Conservation (phyloP, 2,888 invertebrate species). For the Malthinus flaveolus region DNA sequence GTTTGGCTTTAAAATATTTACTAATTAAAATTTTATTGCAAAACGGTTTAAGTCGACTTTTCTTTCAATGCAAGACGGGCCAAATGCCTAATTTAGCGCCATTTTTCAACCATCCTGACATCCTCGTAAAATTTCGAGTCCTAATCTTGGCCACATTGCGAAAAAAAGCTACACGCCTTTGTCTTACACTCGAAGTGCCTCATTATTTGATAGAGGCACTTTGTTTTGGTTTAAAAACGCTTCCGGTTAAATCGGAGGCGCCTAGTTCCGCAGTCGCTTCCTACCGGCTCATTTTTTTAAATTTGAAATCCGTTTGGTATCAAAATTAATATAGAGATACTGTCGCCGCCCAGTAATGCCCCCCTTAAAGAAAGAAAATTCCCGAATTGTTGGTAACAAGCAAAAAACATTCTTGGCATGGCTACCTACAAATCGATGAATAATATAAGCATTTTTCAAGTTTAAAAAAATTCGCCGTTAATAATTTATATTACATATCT, state of each 20-base stretch:
- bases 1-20: slow-evolving; percentile 13
- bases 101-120: neutral
- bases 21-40: slow-evolving; percentile 25
- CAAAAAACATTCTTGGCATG: slow-evolving; percentile 14
- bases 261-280: too few relatives aligned
- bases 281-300: too few relatives aligned
- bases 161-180: too few relatives aligned
- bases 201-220: too few relatives aligned
- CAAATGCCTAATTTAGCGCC: neutral
- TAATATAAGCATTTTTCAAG: slow-evolving; percentile 2
- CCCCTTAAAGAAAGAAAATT: neutral
- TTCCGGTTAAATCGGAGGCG: too few relatives aligned
- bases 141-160: too few relatives aligned
- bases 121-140: neutral
- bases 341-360: too few relatives aligned
- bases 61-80: neutral
- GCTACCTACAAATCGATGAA: slow-evolving; percentile 12
- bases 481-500: too few relatives aligned
- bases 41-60: slow-evolving; percentile 11
- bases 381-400: neutral
- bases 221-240: too few relatives aligned
- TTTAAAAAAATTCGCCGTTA: neutral
- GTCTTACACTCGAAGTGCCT: too few relatives aligned
- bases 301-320: too few relatives aligned
- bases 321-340: too few relatives aligned